phyloP scores from a whole-genome alignment of 2,113 vertebrate species.

The Alethe diademata region DNA sequence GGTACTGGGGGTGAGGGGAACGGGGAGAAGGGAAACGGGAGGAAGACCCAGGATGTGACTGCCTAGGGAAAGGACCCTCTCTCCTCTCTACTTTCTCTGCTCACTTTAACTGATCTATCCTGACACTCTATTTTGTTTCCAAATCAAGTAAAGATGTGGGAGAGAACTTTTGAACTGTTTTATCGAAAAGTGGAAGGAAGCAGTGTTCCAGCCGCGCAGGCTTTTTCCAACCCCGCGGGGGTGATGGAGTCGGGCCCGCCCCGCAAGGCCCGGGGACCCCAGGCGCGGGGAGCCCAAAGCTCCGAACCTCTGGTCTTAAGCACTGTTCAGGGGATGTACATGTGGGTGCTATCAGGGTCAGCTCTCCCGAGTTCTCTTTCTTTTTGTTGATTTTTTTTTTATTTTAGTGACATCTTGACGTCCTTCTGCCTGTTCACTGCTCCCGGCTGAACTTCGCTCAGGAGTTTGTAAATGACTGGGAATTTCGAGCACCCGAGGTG shows the following conservation, averaged over 20 bases:
- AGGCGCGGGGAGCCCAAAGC: not conserved
- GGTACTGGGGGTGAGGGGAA: too few relatives aligned
- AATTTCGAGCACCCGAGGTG: not conserved
- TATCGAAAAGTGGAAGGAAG: constrained; percentile 32
- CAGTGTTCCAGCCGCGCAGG: not conserved
- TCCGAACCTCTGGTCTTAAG: not conserved
- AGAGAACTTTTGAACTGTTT: constrained; percentile 61
- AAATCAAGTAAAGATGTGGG: constrained; percentile 64
- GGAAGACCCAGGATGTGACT: not conserved
- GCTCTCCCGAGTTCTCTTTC: not conserved
- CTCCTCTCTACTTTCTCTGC: not conserved
- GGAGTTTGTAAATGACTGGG: not conserved
- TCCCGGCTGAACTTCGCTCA: not conserved
- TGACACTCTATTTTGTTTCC: constrained; percentile 63
- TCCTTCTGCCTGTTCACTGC: not conserved
- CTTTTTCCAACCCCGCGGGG: not conserved
- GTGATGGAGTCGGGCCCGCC: not conserved
- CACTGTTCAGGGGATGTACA: not conserved
- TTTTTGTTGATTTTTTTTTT: not conserved
- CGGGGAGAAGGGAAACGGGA: not conserved
- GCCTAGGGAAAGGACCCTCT: not conserved
- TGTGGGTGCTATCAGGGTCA: not conserved
- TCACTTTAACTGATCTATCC: constrained; percentile 26
- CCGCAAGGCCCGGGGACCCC: not conserved
- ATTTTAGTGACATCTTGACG: not conserved